Percentiles rank a stretch among this genome's conserved stretches.
phyloP scores from a whole-genome alignment of 2,888 invertebrate genomes.

The Microchrysa polita region DNA sequence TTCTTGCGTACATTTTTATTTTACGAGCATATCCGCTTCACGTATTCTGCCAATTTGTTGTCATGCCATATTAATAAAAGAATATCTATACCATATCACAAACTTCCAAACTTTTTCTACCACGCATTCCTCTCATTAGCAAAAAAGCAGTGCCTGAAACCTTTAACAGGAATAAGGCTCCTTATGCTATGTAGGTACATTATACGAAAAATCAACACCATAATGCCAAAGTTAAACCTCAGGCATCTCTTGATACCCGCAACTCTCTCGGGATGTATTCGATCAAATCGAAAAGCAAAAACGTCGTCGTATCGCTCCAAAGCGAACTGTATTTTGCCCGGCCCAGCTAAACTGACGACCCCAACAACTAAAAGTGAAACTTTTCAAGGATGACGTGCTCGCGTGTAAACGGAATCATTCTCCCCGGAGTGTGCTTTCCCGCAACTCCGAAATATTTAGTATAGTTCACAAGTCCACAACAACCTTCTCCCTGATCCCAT shows the following conservation, averaged over 20 bases:
- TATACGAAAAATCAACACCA: not conserved
- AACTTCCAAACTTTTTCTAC: too few relatives aligned
- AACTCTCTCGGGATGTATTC: conserved; percentile 26
- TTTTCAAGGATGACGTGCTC: conserved; percentile 20
- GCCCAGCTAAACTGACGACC: not conserved
- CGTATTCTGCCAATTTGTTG: too few relatives aligned
- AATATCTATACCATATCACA: too few relatives aligned
- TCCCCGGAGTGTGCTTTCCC: not conserved
- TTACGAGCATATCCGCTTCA: too few relatives aligned
- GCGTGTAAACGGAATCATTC: not conserved
- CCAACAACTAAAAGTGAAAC: conserved; percentile 20
- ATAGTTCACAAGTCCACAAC: not conserved
- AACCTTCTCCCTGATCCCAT: not conserved
- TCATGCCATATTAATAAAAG: too few relatives aligned
- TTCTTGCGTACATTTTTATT: too few relatives aligned
- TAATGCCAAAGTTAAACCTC: not conserved
- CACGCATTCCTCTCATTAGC: too few relatives aligned
- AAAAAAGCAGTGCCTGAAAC: too few relatives aligned
- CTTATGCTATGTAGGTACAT: too few relatives aligned
- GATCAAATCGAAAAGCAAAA: conserved; percentile 35
- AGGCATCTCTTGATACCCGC: not conserved
- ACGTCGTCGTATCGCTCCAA: not conserved
- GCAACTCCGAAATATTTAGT: not conserved
- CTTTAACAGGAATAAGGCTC: too few relatives aligned
- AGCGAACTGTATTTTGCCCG: too few relatives aligned